phyloP scores from a whole-genome alignment of 2,113 vertebrate genomes.

The Muntiacus muntjak region DNA sequence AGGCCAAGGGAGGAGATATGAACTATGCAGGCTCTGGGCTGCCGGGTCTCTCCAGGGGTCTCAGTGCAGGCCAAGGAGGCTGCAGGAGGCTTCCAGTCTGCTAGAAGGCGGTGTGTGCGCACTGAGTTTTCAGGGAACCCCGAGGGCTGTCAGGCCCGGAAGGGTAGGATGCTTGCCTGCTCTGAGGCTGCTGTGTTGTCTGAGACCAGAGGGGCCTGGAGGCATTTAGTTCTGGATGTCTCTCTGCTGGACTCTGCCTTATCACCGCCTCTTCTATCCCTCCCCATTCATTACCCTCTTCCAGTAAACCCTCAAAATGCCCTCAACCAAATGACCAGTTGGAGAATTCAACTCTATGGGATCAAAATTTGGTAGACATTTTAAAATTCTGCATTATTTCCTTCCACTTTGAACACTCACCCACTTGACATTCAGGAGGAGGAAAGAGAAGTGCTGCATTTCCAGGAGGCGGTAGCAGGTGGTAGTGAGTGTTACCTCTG shows the following conservation, averaged over 20 bases:
- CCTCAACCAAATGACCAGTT: not conserved
- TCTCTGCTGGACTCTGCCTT: not conserved
- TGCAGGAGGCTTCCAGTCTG: not conserved
- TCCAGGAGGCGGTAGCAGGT: not conserved
- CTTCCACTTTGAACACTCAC: not conserved
- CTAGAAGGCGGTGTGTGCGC: accelerated
- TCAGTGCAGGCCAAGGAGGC: not conserved
- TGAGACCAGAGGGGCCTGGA: not conserved
- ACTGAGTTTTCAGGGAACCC: not conserved
- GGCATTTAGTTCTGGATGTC: not conserved
- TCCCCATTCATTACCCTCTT: not conserved
- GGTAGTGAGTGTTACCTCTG: not conserved
- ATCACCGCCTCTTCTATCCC: no score
- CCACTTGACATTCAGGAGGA: not conserved
- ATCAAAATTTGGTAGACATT: not conserved
- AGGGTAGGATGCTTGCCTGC: accelerated
- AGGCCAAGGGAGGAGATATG: not conserved
- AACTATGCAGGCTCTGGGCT: not conserved
- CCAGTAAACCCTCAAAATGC: not conserved
- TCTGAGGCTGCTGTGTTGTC: no score
- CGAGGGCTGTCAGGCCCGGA: accelerated
- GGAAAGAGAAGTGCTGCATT: not conserved
- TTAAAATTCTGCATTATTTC: not conserved
- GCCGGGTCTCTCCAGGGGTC: not conserved
- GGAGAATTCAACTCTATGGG: not conserved